Conservation (phyloP, 2,888 invertebrate species). For the Gnatocerus cornutus region DNA sequence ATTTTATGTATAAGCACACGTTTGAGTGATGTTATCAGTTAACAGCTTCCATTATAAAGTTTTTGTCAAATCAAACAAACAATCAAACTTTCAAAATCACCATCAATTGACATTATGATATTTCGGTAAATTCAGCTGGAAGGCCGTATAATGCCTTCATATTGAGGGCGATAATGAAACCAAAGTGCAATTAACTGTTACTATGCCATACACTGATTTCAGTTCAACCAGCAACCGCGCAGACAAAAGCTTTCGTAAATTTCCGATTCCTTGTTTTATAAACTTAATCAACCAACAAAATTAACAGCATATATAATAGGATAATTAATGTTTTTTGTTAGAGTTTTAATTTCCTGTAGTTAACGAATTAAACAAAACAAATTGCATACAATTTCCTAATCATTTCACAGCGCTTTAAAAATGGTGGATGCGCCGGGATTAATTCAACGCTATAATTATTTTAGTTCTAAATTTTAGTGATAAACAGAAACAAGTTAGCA, state of each 20-base stretch:
- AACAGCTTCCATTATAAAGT: neutral
- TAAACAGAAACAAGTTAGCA: no score
- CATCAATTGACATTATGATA: neutral
- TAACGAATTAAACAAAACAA: no score
- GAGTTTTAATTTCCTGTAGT: neutral
- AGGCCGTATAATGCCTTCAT: neutral
- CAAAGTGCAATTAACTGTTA: slow-evolving; percentile 4
- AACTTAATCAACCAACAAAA: neutral
- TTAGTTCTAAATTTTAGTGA: no score
- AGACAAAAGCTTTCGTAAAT: slow-evolving; percentile 2
- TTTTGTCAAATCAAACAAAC: neutral
- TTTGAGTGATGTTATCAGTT: neutral
- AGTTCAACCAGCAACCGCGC: neutral
- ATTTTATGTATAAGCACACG: neutral
- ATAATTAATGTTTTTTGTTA: neutral
- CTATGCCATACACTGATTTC: neutral
- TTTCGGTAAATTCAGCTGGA: neutral
- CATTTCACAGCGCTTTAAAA: no score
- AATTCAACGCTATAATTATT: no score
- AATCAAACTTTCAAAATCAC: neutral
- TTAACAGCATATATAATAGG: neutral
- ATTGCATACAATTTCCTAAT: no score
- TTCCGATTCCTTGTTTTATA: neutral
- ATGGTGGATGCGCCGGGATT: neutral
- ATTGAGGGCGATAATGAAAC: neutral